Base-by-base conservation (phyloP, 53 echinoderm and acorn worm genomes). In the Stichopus horrens region DNA sequence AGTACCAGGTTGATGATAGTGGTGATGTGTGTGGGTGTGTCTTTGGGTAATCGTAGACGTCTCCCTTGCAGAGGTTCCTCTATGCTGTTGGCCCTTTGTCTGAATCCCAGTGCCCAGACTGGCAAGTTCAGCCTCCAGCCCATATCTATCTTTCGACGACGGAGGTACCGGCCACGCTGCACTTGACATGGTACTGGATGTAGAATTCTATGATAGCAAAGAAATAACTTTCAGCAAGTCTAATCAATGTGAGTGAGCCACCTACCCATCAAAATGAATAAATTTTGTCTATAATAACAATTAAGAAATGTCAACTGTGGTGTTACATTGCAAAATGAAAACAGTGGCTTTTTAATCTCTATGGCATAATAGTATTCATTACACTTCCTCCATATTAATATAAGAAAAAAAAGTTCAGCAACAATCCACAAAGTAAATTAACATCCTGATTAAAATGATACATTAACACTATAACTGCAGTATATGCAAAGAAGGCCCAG, bases 121-220 rank as follows among this genome's bases (percentile, higher is more conserved):
- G 20, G 77, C 92, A 90, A 91, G 85, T 80, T 93, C 94, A 75
- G 83, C 83, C 7, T 66, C 77, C 19, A 91, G 91, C 60, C 16
- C 51, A 59, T 89, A 84, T 76, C 56, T 22, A 58, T 67, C 21
- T 20, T 74, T 79, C 54, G 58, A 87, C 52, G 83, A 76, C 73
- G 86, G 89, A 66, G 74, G 92, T 23, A 90, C 89, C 54, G 96
- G 96, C 96, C 96, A 96, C 22, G 94, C 83, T 52, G 92, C 92
- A 7, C 94, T 88, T 21, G 96, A 96, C 71, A 90, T 90, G 52
- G 96, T 88, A 67, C 96, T 93, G 68, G 89, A 77, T 21, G 90
- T 89, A 37, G 86, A 56, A 77, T 93, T 86, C 93, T 93, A 19
- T 37, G 37, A 37, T 37, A 37, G 37, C 37, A 37, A 37, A 37